Evolutionary conservation across 2,113 vertebrate genomes (phyloP).

Genomic region (Engraulis encrasicolus): DNA sequence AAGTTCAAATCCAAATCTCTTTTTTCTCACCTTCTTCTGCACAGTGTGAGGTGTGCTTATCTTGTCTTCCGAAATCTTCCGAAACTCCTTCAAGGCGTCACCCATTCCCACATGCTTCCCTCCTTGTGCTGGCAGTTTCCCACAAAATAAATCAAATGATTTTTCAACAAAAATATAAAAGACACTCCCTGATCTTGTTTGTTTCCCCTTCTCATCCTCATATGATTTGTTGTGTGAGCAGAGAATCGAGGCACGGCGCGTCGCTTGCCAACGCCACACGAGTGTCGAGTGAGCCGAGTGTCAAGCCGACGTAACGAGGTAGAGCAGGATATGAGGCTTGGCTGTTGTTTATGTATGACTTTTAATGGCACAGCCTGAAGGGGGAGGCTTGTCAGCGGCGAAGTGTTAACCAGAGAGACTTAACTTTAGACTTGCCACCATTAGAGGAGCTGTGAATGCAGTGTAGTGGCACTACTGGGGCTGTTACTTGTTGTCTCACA

Average conservation of each 20-base stretch:
- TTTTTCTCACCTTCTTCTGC: no score
- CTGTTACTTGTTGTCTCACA: no score
- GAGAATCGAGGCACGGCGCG: neutral
- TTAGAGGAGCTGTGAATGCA: neutral
- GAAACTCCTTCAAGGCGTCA: no score
- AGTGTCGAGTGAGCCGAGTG: no score
- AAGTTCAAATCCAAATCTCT: neutral
- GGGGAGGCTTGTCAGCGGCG: slow-evolving; percentile 77
- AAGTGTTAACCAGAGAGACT: slow-evolving; percentile 67
- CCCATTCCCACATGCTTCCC: neutral
- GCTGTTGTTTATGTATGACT: slow-evolving; percentile 81
- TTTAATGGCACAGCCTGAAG: slow-evolving; percentile 79
- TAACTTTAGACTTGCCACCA: no score
- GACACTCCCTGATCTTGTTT: neutral
- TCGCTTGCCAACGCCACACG: no score
- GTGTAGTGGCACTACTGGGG: no score
- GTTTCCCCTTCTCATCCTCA: neutral
- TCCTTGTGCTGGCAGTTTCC: neutral
- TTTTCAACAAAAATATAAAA: no score
- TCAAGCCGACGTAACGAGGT: slow-evolving; percentile 68
- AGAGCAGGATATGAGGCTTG: slow-evolving; percentile 76
- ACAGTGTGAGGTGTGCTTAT: neutral
- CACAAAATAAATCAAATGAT: neutral
- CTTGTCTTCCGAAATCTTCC: neutral
- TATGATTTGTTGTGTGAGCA: neutral